Base-by-base conservation (phyloP, 2,888 invertebrate genomes). In the Trissoscelio sp. region DNA sequence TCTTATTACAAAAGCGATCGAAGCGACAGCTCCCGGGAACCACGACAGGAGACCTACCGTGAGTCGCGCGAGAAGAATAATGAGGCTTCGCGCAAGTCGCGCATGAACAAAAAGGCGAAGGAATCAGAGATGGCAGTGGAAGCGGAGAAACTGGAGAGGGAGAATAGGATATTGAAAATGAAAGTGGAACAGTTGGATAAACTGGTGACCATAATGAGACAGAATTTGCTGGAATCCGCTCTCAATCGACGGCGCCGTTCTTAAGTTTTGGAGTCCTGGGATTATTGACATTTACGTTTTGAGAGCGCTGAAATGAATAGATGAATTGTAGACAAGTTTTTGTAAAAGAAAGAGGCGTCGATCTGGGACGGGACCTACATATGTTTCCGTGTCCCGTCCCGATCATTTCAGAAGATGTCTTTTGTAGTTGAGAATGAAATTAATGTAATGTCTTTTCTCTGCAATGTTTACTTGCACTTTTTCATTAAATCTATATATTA, bases 1-100 rank as follows among this genome's bases (percentile, higher is more conserved):
- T 18, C 3, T 1, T 69, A 53, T 3, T 28, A 16, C 22, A 62
- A 70, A 16, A 31, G 72, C 31, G 34, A 39, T n/a, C 72, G 53
- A 14, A 42, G 5, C 24, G n/a, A 22, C 9, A 31, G 20, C 3
- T 28, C 6, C 14, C 9, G 3, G 0, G 24, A 42, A 0, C n/a
- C 57, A 7, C 37, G 9, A 0, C 9, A 7, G 6, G 88, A 90
- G 51, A 94, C 93, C 83, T 96, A 96, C 89, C 92, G 95, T 60
- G 95, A 95, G 87, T 92, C 95, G 82, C 92, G 96, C 70, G 95
- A 95, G 88, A 95, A 95, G 89, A 96, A 96, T 91, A 96, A 96
- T 88, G 95, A 95, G 91, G 96, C 96, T 46, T 96, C 96, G 44
- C 93, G 96, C 85, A 93, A 94, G 85, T 96, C 96, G 0, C 92